Base-by-base conservation (phyloP, 1,140 invertebrate genomes). In the Neodiprion pinetum region DNA sequence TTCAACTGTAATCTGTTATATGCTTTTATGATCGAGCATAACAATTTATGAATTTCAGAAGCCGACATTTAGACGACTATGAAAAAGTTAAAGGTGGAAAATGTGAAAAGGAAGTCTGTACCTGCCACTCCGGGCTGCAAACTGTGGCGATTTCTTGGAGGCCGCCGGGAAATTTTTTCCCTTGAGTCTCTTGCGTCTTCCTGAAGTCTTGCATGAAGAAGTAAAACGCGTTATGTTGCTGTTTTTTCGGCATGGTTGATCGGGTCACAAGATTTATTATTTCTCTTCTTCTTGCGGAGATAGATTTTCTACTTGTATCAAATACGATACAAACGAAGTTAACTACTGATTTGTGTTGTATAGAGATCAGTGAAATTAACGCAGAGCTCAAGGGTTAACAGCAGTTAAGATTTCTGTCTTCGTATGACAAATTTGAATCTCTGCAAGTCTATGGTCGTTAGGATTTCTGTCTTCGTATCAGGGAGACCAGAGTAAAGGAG, bases 121-220 rank as follows among this genome's bases (percentile, higher is more conserved):
- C 83, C 72, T 73, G 68, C 85, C 85, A 86, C 10, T 75, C 77
- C 1, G 71, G 23, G 7, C 82, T 85, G 23, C 84, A 86, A 8
- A 85, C 80, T 1, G 78, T 82, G 49, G 86, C 77, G 11, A 88
- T 82, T 12, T 88, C 84, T 69, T 81, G 82, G 1, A 85, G 75
- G 23, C 87, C 79, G 61, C 82, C 84, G 5, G 72, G 77, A 76
- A 88, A 89, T 17, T 68, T 68, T 1, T 80, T 73, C 0, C 89
- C 89, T 9, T 81, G 79, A n/a, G 80, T 80, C 66, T 82, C 81
- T 73, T 88, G 82, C 61, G 84, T 67, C 66, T 84, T 83, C 76
- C 79, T 87, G 74, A 85, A 90, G 49, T 90, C 83, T 0, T 80
- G 8, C 88, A 90, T 89, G 70, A 83, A 90, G 69, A 80, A 88